Evolutionary conservation across 2,888 invertebrate genomes (phyloP).

Genomic region (Spilarctia lutea): DNA sequence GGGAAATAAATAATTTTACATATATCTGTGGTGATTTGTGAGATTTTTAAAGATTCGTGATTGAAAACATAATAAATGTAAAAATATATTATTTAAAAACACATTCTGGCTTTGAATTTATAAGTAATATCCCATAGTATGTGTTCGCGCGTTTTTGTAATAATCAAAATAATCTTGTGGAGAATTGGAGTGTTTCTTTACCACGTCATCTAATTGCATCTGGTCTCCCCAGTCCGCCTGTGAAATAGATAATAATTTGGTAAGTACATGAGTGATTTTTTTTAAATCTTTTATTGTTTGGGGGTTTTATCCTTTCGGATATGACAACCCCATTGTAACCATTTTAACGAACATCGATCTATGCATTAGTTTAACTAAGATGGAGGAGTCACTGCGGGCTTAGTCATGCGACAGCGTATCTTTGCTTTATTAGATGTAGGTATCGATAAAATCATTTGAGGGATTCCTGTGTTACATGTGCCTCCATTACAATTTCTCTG

Average conservation of each 20-base stretch:
- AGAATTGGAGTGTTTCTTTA: conserved; percentile 73
- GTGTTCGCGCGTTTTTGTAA: conserved; percentile 77
- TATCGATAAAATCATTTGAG: too few relatives aligned
- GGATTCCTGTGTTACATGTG: too few relatives aligned
- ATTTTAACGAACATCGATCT: too few relatives aligned
- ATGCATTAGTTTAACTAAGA: too few relatives aligned
- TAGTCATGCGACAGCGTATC: too few relatives aligned
- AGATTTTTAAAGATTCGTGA: background rate
- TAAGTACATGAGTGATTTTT: background rate
- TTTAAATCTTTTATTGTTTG: too few relatives aligned
- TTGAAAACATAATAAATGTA: background rate
- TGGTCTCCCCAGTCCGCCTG: conserved; percentile 83
- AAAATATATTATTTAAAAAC: background rate
- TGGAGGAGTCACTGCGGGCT: too few relatives aligned
- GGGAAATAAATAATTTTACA: background rate
- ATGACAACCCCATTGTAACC: too few relatives aligned
- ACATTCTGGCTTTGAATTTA: conserved; percentile 45
- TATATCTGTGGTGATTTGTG: background rate
- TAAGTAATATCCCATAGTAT: conserved; percentile 78
- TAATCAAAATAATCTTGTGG: conserved; percentile 78
- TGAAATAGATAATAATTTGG: conserved; percentile 24
- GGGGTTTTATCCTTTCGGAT: too few relatives aligned
- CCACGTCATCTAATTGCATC: conserved; percentile 79
- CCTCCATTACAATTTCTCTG: too few relatives aligned
- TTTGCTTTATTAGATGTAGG: too few relatives aligned